A percentile compares a stretch with the other conserved stretches of the same genome.
These are phyloP conservation scores for Cryptocephalus moraei DNA, from an alignment of 2,888 invertebrate species.

Conservation along the genomic window DNA sequence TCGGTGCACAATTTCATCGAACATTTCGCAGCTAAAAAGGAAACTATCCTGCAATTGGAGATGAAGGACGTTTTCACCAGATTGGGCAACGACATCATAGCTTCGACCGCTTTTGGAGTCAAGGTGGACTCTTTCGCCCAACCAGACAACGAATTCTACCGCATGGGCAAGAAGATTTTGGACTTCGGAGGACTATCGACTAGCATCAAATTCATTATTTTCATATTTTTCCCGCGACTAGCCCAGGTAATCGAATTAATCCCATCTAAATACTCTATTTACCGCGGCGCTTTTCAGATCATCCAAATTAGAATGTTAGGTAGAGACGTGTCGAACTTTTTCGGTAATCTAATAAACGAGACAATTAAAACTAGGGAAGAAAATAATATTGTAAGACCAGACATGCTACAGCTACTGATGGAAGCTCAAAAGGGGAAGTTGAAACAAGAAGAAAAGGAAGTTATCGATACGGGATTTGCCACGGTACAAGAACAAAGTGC, in stretches of 20 bases:
- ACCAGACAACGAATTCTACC: neutral
- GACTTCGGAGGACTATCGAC: neutral
- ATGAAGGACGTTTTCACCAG: neutral
- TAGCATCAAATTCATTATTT: no score
- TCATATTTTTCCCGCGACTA: no score
- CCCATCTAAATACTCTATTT: no score
- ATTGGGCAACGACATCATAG: neutral
- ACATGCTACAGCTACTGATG: conserved; percentile 46
- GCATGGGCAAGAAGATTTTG: neutral
- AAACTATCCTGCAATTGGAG: neutral
- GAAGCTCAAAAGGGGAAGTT: conserved; percentile 29
- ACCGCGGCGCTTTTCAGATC: no score
- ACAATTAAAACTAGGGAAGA: conserved; percentile 19
- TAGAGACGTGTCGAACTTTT: conserved; percentile 1
- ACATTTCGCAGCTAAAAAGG: neutral
- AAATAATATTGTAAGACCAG: conserved; percentile 19
- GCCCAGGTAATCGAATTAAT: no score
- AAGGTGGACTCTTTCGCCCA: neutral
- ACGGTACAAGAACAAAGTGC: conserved; percentile 20
- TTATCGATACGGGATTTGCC: conserved; percentile 21
- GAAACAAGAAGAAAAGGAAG: conserved; percentile 30
- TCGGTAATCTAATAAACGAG: conserved; percentile 14
- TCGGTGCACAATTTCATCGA: neutral
- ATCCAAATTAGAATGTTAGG: no score
- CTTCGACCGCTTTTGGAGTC: neutral